These are phyloP conservation scores for Halichondria panicea DNA, from an alignment of 37 sponge, comb jelly and placozoan species.

Conservation along the genomic window DNA sequence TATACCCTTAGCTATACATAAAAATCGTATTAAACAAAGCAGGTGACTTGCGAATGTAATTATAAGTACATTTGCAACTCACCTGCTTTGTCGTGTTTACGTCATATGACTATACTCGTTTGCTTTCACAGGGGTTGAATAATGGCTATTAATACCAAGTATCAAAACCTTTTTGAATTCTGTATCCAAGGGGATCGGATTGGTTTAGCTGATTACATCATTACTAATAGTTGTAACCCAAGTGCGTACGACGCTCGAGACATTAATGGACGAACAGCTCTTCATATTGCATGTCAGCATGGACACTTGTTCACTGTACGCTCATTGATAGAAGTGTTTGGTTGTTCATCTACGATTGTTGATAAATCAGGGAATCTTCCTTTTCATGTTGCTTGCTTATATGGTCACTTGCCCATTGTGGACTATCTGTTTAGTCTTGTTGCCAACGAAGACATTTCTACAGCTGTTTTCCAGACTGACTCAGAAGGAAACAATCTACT, in stretches of 20 bases:
- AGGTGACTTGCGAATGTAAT: too few species aligned
- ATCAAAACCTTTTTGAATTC: too few species aligned
- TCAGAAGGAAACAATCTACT: not conserved
- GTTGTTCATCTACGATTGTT: not conserved
- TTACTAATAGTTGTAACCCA: not conserved
- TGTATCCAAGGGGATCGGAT: too few species aligned
- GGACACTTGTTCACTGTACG: slow-evolving; percentile 18
- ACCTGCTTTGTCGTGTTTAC: too few species aligned
- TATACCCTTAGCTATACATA: too few species aligned
- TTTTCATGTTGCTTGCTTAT: not conserved
- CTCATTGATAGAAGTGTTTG: not conserved
- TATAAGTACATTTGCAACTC: too few species aligned
- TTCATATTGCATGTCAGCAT: slow-evolving; percentile 42
- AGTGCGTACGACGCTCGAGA: not conserved
- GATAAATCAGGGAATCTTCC: not conserved
- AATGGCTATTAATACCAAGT: too few species aligned
- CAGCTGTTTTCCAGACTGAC: not conserved
- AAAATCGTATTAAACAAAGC: too few species aligned
- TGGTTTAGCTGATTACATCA: too few species aligned
- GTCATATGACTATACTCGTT: too few species aligned
- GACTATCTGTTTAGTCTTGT: not conserved
- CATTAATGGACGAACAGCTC: slow-evolving; percentile 13
- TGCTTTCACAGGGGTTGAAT: too few species aligned
- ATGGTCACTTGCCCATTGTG: not conserved
- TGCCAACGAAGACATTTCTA: not conserved